Base-by-base conservation (phyloP, 2,797 vertebrate species). In the Picus viridis region DNA sequence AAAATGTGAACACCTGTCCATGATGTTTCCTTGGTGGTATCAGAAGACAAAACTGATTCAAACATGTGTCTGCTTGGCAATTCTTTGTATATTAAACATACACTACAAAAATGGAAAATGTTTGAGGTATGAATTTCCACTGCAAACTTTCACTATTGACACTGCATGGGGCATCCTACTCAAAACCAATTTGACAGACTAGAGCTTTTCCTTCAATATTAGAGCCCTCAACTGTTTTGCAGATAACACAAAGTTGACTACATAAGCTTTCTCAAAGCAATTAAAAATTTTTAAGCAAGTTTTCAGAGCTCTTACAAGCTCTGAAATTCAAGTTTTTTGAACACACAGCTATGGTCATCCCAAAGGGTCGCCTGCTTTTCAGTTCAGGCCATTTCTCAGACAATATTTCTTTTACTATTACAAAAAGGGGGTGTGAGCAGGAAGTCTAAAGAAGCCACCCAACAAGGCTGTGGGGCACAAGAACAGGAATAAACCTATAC, bases 321-420 rank as follows among this genome's bases (percentile, higher is more conserved):
- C 57, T 70, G 57, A 73, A 83, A 83, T 78, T 32, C n/a, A 12
- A 10, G 7, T n/a, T 73, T 59, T 92, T 30, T 83, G 53, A 93
- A 64, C 12, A 29, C 8, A 24, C 2, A 67, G 47, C n/a, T 43
- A 23, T 54, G 79, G 11, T 39, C 26, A 74, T 12, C 49, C 47
- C 68, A 76, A 63, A 88, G 27, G 24, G 61, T 49, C 79, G 30
- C 4, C 43, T 68, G 29, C n/a, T 75, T 70, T 78, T 59, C 73
- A 63, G 26, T 32, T 81, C 67, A 63, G 88, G 57, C 19, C 2
- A 1, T 57, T 81, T 59, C 47, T 26, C 47, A 63, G 68, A 12
- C 23, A 67, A 20, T 10, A 47, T 45, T 36, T 70, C 11, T 13
- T 30, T 10, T 76, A 12, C 27, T 74, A 22, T 70, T 76, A 49